Evolutionary conservation across 2,113 vertebrate species (phyloP).

Genomic region (Tonatia bakeri): DNA sequence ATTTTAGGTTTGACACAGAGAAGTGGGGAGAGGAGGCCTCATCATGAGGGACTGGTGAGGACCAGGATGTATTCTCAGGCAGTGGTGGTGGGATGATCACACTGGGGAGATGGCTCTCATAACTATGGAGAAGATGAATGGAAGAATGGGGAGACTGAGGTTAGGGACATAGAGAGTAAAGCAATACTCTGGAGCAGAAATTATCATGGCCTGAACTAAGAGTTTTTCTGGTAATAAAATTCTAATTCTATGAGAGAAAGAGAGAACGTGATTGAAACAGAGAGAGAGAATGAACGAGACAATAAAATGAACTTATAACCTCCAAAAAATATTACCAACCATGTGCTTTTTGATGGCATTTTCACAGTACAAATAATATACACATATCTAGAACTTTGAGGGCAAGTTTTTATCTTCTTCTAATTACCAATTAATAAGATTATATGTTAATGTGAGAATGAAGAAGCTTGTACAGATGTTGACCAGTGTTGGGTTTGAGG

Average conservation of each 20-base stretch:
- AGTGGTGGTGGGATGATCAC: background rate
- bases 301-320: background rate
- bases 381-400: background rate
- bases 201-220: background rate
- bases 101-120: background rate
- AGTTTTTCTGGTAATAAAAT: background rate
- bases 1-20: background rate
- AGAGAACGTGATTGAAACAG: background rate
- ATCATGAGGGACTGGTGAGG: background rate
- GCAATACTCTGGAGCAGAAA: background rate
- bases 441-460: constrained; percentile 46
- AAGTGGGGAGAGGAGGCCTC: background rate
- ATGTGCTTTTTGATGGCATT: background rate
- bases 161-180: background rate
- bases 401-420: constrained; percentile 6
- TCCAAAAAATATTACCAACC: background rate
- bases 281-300: background rate
- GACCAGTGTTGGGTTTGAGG: constrained; percentile 25
- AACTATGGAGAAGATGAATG: background rate
- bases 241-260: background rate
- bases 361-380: background rate
- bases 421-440: constrained; percentile 1
- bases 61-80: background rate
- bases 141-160: background rate
- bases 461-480: constrained; percentile 21